Percentiles rank a stretch among this genome's conserved stretches.
phyloP scores from a whole-genome alignment of 2,797 vertebrate species.

The Macrochelys suwanniensis region DNA sequence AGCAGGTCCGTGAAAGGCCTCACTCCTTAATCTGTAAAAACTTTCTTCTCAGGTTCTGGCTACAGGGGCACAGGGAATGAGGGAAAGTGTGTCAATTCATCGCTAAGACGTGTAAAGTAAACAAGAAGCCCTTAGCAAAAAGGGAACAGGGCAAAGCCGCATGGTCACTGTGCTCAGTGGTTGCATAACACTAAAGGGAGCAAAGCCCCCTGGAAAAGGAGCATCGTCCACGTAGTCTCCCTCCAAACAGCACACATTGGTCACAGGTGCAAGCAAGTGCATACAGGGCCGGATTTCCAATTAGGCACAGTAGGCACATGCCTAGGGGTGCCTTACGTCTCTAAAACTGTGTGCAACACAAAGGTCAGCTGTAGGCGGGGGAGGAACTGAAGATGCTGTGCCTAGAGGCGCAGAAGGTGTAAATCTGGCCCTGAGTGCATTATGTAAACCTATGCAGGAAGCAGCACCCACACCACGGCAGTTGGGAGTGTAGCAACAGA shows the following conservation, averaged over 20 bases:
- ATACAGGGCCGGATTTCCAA: not conserved
- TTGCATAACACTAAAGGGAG: not conserved
- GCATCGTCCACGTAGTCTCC: not conserved
- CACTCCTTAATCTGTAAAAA: not conserved
- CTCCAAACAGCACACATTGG: not conserved
- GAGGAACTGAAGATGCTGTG: too few relatives aligned
- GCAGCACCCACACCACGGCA: not conserved
- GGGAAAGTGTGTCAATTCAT: not conserved
- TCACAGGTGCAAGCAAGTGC: not conserved
- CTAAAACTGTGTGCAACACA: too few relatives aligned
- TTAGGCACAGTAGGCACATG: too few relatives aligned
- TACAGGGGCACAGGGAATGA: not conserved
- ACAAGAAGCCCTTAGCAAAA: not conserved
- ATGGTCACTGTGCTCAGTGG: not conserved
- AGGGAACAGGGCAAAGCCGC: not conserved
- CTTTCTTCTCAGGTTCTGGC: not conserved
- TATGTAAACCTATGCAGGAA: not conserved
- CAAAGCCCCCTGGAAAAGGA: not conserved
- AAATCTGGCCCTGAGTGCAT: not conserved
- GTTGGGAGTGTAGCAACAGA: not conserved
- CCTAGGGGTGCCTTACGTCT: too few relatives aligned
- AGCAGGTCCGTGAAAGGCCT: not conserved
- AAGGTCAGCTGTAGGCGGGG: too few relatives aligned
- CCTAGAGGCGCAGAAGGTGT: too few relatives aligned
- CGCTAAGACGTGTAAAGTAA: not conserved